Conservation (phyloP, 92 coral and sea anemone species). For the Epizoanthus rinbou region DNA sequence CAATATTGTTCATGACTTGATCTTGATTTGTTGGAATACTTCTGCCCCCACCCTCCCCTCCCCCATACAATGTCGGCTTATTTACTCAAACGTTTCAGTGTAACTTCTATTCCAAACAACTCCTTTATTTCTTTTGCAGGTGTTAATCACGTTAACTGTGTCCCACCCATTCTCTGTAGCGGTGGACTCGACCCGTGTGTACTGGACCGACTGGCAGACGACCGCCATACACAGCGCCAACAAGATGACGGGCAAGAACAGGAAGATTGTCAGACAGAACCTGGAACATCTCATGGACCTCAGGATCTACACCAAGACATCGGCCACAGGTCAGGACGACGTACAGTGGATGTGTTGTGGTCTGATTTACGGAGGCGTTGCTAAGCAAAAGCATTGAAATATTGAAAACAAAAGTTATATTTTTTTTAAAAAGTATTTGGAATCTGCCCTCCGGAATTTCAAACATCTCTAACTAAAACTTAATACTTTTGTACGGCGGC, state of each 20-base stretch:
- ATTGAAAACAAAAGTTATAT: no score
- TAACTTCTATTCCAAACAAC: neutral
- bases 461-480: no score
- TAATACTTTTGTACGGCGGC: no score
- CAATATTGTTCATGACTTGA: no score
- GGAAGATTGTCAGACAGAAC: conserved; percentile 5
- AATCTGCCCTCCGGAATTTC: no score
- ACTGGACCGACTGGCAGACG: conserved; percentile 67
- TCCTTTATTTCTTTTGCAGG: neutral
- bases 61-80: no score
- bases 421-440: no score
- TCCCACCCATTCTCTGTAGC: conserved; percentile 43
- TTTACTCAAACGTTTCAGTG: no score
- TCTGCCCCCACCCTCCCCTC: no score
- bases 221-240: conserved; percentile 42
- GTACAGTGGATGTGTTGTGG: neutral
- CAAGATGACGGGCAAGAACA: conserved; percentile 36
- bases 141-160: conserved; percentile 9
- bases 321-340: conserved; percentile 15
- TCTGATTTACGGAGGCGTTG: no score
- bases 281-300: conserved; percentile 42
- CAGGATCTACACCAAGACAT: conserved; percentile 25
- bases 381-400: no score
- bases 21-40: no score
- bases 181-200: conserved; percentile 39